phyloP scores from a whole-genome alignment of 2,113 vertebrate genomes.

The Myrmecobius fasciatus region DNA sequence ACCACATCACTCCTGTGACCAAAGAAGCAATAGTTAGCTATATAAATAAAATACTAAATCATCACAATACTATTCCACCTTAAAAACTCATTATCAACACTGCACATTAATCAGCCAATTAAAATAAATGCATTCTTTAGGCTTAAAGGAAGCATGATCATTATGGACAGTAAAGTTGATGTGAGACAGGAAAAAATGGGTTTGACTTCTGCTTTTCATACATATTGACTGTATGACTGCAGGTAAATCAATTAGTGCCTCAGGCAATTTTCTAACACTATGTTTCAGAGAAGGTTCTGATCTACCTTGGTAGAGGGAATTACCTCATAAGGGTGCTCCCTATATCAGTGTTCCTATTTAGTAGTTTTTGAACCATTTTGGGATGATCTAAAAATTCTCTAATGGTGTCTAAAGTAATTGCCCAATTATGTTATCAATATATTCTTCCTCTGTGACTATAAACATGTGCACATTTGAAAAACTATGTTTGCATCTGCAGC shows the following conservation, averaged over 20 bases:
- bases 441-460: neutral
- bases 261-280: neutral
- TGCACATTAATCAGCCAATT: neutral
- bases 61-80: neutral
- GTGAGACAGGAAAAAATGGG: neutral
- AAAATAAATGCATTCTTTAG: neutral
- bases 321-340: neutral
- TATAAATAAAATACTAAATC: slow-evolving; percentile 36
- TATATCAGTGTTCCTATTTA: neutral
- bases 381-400: neutral
- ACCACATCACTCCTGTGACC: slow-evolving; percentile 77
- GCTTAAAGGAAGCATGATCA: neutral
- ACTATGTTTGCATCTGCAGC: neutral
- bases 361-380: neutral
- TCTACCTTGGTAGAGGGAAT: neutral
- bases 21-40: slow-evolving; percentile 48
- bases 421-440: neutral
- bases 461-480: neutral
- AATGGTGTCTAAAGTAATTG: neutral
- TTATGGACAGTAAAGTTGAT: neutral
- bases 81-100: neutral
- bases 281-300: neutral
- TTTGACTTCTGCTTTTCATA: neutral
- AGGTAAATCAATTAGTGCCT: neutral
- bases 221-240: neutral